Base-by-base conservation (phyloP, 2,888 invertebrate genomes). In the Alcis repandata region DNA sequence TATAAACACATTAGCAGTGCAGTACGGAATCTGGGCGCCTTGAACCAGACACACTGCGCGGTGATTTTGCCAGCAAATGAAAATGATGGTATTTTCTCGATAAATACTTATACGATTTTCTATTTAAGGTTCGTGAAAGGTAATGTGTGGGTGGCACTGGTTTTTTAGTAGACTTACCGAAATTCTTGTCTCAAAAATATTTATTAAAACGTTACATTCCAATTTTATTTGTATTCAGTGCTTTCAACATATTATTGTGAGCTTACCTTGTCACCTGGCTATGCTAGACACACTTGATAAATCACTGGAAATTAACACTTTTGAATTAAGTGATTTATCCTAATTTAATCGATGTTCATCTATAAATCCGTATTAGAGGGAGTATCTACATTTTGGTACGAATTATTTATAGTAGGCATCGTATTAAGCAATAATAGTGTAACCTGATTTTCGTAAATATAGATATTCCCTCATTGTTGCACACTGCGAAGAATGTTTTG, bases 401-500 rank as follows among this genome's bases (percentile, higher is more conserved):
- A 38, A n/a, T 3, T 46, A 20, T 38, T 45, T 48, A 48, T 15
- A n/a, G 3, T 48, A 48, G 22, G 22, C 27, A 46, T 20, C 38
- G 52, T n/a, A 20, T 38, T 40, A 22, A 53, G 38, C 52, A 53
- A 53, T 22, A 53, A 53, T 43, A 40, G 13, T 57, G 22, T 48
- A 38, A 11, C 40, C 10, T 15, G 20, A 22, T 53, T 40, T 48
- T 11, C 10, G 20, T 46, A 40, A 33, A 9, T 45, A 27, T 49
- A 41, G 56, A 33, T 33, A 15, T n/a, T 17, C 46, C 41, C 32
- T 27, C 41, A 46, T 57, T 66, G 65, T 61, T 60, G 65, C 65
- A 57, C 65, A 65, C 65, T 65, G 65, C 57, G 57, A 61, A 49
- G 40, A 53, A 49, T 17, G 56, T 60, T 60, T 22, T 41, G 33